phyloP scores from a whole-genome alignment of 2,888 invertebrate genomes.

The Platycnemis pennipes region DNA sequence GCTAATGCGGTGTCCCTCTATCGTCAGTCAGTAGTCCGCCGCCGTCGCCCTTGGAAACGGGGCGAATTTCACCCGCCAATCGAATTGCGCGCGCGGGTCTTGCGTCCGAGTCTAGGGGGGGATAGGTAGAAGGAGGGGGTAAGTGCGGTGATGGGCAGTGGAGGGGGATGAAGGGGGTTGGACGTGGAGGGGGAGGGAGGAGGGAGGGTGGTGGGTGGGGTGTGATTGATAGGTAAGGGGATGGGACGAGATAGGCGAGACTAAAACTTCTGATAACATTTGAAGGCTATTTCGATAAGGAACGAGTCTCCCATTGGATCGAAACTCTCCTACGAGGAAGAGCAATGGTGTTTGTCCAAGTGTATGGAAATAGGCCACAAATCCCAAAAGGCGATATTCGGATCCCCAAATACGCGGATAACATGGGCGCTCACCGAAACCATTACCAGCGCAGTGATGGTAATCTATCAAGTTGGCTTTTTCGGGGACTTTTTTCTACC shows the following conservation, averaged over 20 bases:
- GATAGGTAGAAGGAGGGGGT: neutral
- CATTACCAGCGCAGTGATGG: neutral
- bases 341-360: constrained; percentile 1
- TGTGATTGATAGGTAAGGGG: neutral
- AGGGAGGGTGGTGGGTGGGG: neutral
- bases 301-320: constrained; percentile 13
- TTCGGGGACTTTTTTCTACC: neutral
- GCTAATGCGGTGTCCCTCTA: constrained; percentile 21
- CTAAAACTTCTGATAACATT: constrained; percentile 15
- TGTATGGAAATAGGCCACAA: neutral
- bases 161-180: neutral
- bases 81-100: constrained; percentile 3
- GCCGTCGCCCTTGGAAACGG: constrained; percentile 25
- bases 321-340: neutral
- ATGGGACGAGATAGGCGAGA: neutral
- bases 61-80: constrained; percentile 17
- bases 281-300: constrained; percentile 28
- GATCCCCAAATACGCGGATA: neutral
- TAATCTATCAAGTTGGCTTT: neutral
- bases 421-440: neutral
- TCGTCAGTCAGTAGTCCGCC: constrained; percentile 14
- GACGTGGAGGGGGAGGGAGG: neutral
- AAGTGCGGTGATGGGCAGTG: neutral
- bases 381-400: neutral
- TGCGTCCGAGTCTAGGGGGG: neutral